Conservation (phyloP, 2,113 vertebrate genomes). For the Elephas maximus region DNA sequence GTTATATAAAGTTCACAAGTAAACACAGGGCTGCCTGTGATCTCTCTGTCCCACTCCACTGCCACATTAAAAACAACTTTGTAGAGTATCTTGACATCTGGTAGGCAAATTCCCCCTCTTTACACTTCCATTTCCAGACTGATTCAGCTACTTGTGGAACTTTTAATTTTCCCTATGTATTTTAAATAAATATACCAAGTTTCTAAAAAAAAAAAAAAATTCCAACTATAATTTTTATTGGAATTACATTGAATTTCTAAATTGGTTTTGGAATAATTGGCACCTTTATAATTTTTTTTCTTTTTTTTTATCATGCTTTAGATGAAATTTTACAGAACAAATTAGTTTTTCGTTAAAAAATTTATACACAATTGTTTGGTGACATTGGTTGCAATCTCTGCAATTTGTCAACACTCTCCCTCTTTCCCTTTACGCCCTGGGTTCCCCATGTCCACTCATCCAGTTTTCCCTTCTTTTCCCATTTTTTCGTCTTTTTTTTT, state of each 20-base stretch:
- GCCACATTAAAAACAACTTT: neutral
- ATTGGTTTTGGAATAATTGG: neutral
- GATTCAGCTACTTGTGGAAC: neutral
- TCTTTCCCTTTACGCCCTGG: too few species aligned
- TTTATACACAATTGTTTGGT: too few species aligned
- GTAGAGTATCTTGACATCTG: neutral
- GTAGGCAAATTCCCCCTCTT: neutral
- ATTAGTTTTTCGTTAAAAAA: too few species aligned
- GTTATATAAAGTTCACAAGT: neutral
- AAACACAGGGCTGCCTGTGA: neutral
- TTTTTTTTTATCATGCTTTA: too few species aligned
- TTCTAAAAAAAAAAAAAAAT: neutral
- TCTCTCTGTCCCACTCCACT: neutral
- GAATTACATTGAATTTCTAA: neutral
- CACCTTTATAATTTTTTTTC: slow-evolving; percentile 13
- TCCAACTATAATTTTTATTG: slow-evolving; percentile 38
- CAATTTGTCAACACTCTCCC: too few species aligned
- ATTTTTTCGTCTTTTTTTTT: too few species aligned
- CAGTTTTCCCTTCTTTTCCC: too few species aligned
- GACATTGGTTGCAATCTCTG: too few species aligned
- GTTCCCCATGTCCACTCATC: too few species aligned
- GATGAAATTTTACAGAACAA: too few species aligned
- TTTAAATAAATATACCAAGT: slow-evolving; percentile 39
- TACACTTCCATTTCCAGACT: slow-evolving; percentile 10
- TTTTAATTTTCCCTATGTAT: neutral